These are phyloP conservation scores for Chelon labrosus DNA, from an alignment of 2,797 vertebrate genomes.

Conservation along the genomic window DNA sequence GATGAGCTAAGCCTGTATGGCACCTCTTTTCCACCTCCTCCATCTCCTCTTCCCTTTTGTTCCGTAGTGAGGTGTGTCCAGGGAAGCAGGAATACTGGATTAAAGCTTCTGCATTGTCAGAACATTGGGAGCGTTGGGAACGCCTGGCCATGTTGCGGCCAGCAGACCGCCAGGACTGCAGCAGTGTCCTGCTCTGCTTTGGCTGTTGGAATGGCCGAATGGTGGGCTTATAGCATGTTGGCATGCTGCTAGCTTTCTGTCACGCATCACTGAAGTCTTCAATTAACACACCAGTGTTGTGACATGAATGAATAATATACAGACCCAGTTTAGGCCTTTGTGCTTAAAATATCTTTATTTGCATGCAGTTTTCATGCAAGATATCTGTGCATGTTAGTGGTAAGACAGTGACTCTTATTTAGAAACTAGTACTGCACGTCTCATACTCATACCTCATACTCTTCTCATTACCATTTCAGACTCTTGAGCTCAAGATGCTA, in stretches of 20 bases:
- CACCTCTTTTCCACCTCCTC: constrained; percentile 55
- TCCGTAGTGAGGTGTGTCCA: constrained; percentile 69
- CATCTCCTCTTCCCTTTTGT: constrained; percentile 61
- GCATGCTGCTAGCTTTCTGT: constrained; percentile 69
- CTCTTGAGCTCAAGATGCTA: constrained; percentile 18
- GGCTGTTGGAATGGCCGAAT: constrained; percentile 89
- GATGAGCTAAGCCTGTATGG: constrained; percentile 36
- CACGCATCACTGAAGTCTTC: constrained; percentile 29
- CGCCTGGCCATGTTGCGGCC: constrained; percentile 80
- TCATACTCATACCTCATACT: neutral
- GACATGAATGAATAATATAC: constrained; percentile 16
- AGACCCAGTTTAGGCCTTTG: constrained; percentile 3
- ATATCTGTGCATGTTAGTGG: constrained; percentile 24
- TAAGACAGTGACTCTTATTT: neutral
- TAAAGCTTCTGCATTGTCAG: constrained; percentile 65
- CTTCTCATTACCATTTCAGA: constrained; percentile 35
- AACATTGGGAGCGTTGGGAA: constrained; percentile 51
- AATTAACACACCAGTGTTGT: constrained; percentile 5
- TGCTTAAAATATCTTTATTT: constrained; percentile 9
- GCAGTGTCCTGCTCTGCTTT: constrained; percentile 87
- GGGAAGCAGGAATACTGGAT: constrained; percentile 64
- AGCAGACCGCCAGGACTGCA: constrained; percentile 79
- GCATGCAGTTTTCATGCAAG: constrained; percentile 29
- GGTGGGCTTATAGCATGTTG: constrained; percentile 87
- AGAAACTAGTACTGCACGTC: constrained; percentile 6